phyloP scores from a whole-genome alignment of 1,140 invertebrate species.

The Drosophila kurseongensis region DNA sequence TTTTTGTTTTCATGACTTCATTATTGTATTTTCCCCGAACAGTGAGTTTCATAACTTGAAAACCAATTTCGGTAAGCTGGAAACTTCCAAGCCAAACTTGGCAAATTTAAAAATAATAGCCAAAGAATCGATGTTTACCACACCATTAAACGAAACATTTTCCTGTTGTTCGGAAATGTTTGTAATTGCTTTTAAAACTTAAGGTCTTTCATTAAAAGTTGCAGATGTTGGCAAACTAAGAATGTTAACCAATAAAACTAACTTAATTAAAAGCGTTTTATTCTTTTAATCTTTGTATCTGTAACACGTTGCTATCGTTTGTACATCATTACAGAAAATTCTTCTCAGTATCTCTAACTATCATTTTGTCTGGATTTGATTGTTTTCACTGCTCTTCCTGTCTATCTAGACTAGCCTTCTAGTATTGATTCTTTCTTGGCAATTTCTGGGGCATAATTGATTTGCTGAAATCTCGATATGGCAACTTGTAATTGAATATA shows the following conservation, averaged over 20 bases:
- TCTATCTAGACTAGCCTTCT: conserved; percentile 7
- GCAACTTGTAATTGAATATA: conserved; percentile 75
- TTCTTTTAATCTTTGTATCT: too few species aligned
- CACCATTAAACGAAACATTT: conserved; percentile 8
- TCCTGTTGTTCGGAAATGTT: background rate
- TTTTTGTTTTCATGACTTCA: conserved; percentile 61
- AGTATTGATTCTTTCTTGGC: conserved; percentile 25
- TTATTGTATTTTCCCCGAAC: conserved; percentile 39
- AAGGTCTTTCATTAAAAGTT: background rate
- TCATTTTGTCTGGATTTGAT: conserved; percentile 2
- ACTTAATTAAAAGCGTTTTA: background rate
- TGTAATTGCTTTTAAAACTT: background rate
- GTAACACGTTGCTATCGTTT: too few species aligned
- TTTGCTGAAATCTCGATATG: conserved; percentile 75
- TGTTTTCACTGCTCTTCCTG: background rate
- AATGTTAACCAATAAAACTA: too few species aligned
- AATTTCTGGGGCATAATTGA: conserved; percentile 64
- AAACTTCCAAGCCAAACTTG: conserved; percentile 10
- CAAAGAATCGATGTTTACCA: conserved; percentile 23
- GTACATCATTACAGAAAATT: background rate
- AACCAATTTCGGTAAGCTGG: conserved; percentile 16
- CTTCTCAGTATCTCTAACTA: background rate
- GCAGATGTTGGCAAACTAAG: too few species aligned
- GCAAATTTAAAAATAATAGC: conserved; percentile 23
- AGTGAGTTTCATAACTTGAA: conserved; percentile 66